These are phyloP conservation scores for Hiodon tergisus DNA, from an alignment of 2,113 vertebrate species.

Conservation along the genomic window DNA sequence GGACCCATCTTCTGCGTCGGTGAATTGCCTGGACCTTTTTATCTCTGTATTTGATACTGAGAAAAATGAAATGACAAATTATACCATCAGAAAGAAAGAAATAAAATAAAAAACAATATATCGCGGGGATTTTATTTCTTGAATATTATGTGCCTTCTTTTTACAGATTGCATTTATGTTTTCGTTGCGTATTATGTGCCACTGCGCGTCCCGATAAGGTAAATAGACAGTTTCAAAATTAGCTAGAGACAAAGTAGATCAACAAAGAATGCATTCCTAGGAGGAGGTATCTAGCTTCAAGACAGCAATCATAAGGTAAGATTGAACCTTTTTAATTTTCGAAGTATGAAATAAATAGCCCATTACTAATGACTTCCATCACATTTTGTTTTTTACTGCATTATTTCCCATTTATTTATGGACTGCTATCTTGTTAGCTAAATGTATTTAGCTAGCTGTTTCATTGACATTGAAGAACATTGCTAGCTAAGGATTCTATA, in stretches of 20 bases:
- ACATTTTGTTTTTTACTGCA: not conserved
- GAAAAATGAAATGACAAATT: slow-evolving; percentile 31
- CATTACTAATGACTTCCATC: not conserved
- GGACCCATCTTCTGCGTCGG: slow-evolving; percentile 13
- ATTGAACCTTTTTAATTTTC: slow-evolving; percentile 25
- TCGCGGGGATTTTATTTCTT: not conserved
- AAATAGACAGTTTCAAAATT: slow-evolving; percentile 9
- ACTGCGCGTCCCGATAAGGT: not conserved
- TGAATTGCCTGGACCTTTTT: slow-evolving; percentile 20
- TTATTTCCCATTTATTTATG: not conserved
- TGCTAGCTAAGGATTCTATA: too few relatives aligned
- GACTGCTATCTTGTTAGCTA: too few relatives aligned
- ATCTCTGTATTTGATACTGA: slow-evolving; percentile 17
- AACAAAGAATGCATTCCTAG: slow-evolving; percentile 47
- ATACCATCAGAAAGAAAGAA: slow-evolving; percentile 30
- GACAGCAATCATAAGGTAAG: slow-evolving; percentile 49
- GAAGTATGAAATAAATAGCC: not conserved
- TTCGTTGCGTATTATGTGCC: slow-evolving; percentile 6
- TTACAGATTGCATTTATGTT: slow-evolving; percentile 12
- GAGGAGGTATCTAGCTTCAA: slow-evolving; percentile 27
- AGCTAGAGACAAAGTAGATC: slow-evolving; percentile 33
- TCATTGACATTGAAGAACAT: too few relatives aligned
- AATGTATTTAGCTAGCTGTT: too few relatives aligned
- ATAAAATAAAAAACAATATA: slow-evolving; percentile 8
- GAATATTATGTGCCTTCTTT: slow-evolving; percentile 28